phyloP scores from a whole-genome alignment of 2,888 invertebrate genomes.

The Nezara viridula region DNA sequence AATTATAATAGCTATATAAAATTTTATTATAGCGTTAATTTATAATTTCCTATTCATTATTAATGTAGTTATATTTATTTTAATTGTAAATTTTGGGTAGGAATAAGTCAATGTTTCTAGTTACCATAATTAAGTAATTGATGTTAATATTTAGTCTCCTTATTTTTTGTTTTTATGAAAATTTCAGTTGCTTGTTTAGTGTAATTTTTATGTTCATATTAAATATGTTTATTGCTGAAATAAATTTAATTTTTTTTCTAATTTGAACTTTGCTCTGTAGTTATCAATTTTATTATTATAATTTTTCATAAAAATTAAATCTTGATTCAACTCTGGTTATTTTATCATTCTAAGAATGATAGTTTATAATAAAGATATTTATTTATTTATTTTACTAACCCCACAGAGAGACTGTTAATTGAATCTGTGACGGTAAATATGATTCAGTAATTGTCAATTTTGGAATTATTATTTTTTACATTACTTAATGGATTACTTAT shows the following conservation, averaged over 20 bases:
- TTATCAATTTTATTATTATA: not conserved
- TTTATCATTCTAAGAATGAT: not conserved
- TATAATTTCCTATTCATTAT: not conserved
- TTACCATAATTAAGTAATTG: not conserved
- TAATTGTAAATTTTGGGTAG: not conserved
- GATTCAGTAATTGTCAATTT: not conserved
- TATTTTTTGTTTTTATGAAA: not conserved
- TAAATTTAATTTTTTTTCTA: not conserved
- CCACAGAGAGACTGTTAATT: not conserved
- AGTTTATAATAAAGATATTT: not conserved
- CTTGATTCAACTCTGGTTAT: not conserved
- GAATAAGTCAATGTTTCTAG: slow-evolving; percentile 2
- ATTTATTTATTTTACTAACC: not conserved
- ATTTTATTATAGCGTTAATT: not conserved
- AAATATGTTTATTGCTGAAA: not conserved
- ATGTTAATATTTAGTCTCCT: not conserved
- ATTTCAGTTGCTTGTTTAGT: not conserved
- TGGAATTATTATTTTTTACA: not conserved
- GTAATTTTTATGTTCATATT: not conserved
- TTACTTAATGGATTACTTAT: not conserved
- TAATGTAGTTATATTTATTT: not conserved
- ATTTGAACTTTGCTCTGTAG: not conserved
- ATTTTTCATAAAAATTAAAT: not conserved
- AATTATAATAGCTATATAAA: not conserved
- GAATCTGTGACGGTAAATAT: not conserved